Evolutionary conservation across 2,888 invertebrate species (phyloP).

Genomic region (Blastobasis lacticolella): DNA sequence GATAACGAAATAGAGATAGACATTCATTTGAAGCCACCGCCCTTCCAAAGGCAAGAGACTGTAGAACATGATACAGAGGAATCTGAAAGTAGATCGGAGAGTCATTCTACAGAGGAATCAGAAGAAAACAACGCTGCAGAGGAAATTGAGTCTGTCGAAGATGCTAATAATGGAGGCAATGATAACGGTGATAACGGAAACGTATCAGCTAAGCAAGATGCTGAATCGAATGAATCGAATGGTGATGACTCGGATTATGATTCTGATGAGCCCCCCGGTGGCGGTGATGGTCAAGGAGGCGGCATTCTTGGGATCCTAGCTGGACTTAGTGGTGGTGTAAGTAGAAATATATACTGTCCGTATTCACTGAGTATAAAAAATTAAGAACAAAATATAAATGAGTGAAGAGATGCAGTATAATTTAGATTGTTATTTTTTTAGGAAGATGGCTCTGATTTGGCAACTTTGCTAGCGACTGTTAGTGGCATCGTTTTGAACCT

Average conservation of each 20-base stretch:
- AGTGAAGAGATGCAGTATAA: neutral
- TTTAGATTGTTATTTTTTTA: constrained; percentile 21
- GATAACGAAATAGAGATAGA: constrained; percentile 45
- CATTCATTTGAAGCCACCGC: constrained; percentile 31
- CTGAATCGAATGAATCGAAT: constrained; percentile 2
- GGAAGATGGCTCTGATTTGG: constrained; percentile 66
- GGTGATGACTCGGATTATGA: constrained; percentile 38
- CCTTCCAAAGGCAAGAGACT: constrained; percentile 40
- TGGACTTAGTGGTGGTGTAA: constrained; percentile 62
- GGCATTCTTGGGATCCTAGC: constrained; percentile 60
- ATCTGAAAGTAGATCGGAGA: constrained; percentile 12
- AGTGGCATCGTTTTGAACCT: constrained; percentile 59
- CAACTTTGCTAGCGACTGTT: constrained; percentile 57
- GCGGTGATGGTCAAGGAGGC: constrained; percentile 62
- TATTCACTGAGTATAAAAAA: neutral
- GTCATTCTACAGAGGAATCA: no score
- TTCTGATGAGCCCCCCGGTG: constrained; percentile 52
- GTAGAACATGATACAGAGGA: constrained; percentile 20
- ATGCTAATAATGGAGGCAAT: constrained; percentile 10
- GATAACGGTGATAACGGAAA: constrained; percentile 18
- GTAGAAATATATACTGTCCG: constrained; percentile 17
- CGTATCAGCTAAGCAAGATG: constrained; percentile 13
- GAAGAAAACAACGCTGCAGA: constrained; percentile 7
- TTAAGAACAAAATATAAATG: neutral
- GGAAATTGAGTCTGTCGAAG: constrained; percentile 17